Base-by-base conservation (phyloP, 2,888 invertebrate species). In the Thymelicus lineola region DNA sequence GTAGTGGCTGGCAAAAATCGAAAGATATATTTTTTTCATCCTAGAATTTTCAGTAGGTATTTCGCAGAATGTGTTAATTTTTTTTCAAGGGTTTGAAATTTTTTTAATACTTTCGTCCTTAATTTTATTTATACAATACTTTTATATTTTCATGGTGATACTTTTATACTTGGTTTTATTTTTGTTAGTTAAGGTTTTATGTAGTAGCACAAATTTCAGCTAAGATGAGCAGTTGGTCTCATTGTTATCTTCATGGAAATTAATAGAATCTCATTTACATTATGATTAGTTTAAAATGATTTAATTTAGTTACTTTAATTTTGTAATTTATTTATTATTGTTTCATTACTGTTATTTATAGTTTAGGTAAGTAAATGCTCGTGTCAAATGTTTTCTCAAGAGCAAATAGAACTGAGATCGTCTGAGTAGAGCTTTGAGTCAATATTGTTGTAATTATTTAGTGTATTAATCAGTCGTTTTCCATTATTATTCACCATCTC, bases 381-480 rank as follows among this genome's bases (percentile, higher is more conserved):
- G n/a, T 9, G 42, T 42, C 10, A 42, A 42, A 42, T 42, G 12
- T 42, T 38, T 10, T 63, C 42, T 28, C 28, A 28, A 57, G 17
- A 65, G 14, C 12, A 17, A 59, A 38, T 48, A 7, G 20, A 2
- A 38, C 59, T 66, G 59, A 66, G 48, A 17, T 14, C 7, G 17
- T 36, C n/a, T 66, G 59, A 50, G 17, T 55, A 55, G 57, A 17
- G 17, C 5, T 57, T 65, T 65, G 45, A 65, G 65, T 65, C 46
- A 58, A 9, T 63, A 48, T 78, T 76, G 73, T 77, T 73, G 79
- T 77, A 64, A 70, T 75, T 75, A 75, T 78, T 79, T 79, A 77
- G 75, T 79, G 77, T 77, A 70, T 76, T 75, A 78, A 71, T 75
- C 74, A 75, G 74, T 74, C 70, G 68, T 70, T 65, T 72, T 73